Conservation (phyloP, 2,797 vertebrate genomes). For the Sebastes steindachneri region DNA sequence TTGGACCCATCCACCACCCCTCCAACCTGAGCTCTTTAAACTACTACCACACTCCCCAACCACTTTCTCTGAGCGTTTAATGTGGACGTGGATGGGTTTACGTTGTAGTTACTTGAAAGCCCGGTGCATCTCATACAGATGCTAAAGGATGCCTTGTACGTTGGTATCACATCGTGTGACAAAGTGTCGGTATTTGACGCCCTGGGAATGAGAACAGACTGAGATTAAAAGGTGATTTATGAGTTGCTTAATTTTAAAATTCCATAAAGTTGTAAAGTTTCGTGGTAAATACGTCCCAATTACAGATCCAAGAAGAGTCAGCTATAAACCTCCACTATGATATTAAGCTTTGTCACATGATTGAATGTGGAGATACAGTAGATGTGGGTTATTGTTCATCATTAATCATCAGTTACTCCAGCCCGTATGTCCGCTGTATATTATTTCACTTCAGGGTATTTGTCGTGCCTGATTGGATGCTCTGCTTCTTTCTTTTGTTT, state of each 20-base stretch:
- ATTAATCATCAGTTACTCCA: conserved; percentile 2
- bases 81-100: too few species aligned
- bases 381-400: conserved; percentile 17
- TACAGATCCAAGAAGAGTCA: neutral
- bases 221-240: neutral
- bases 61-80: too few species aligned
- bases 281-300: neutral
- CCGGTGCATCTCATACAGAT: neutral
- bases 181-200: neutral
- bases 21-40: neutral
- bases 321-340: neutral
- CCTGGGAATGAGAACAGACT: neutral
- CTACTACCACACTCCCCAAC: too few species aligned
- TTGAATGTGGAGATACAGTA: conserved; percentile 13
- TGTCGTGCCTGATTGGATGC: conserved; percentile 26
- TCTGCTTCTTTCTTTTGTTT: conserved; percentile 27
- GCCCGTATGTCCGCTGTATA: conserved; percentile 11
- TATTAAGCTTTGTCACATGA: neutral
- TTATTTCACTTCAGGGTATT: conserved; percentile 51
- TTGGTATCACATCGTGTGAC: neutral
- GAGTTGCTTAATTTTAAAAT: neutral
- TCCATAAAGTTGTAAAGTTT: neutral
- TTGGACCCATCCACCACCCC: neutral
- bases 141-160: too few species aligned
- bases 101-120: too few species aligned